Conservation (phyloP, 2,113 vertebrate species). For the Lipophrys pholis region DNA sequence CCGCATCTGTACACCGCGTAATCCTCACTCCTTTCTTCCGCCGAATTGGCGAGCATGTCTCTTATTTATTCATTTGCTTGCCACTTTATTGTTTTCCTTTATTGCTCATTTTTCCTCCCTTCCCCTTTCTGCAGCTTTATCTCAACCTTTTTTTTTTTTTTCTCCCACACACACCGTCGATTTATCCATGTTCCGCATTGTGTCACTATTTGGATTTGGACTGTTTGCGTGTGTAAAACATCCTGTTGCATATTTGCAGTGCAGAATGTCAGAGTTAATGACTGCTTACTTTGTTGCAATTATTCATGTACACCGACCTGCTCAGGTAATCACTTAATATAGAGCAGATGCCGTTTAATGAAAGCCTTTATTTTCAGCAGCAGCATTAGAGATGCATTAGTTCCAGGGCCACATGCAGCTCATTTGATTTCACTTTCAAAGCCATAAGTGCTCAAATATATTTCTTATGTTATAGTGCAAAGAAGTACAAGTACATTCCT, state of each 20-base stretch:
- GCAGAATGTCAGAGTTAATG: constrained; percentile 51
- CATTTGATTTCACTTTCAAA: no score
- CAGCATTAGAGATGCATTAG: no score
- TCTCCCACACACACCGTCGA: constrained; percentile 21
- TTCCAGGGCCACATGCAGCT: no score
- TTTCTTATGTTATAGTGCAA: no score
- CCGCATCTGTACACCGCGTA: constrained; percentile 64
- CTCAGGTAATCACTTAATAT: constrained; percentile 6
- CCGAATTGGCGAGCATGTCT: constrained; percentile 43
- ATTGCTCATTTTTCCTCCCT: background rate
- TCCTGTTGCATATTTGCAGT: constrained; percentile 36
- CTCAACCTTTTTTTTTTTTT: background rate
- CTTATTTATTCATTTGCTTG: constrained; percentile 67
- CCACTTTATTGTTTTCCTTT: constrained; percentile 26
- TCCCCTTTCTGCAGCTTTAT: constrained; percentile 27
- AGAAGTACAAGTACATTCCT: no score
- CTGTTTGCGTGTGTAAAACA: constrained; percentile 41
- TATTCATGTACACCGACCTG: constrained; percentile 27
- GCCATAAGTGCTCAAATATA: no score
- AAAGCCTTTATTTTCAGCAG: constrained; percentile 2
- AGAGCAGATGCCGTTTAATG: background rate
- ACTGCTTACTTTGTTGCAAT: constrained; percentile 54
- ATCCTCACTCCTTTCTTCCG: constrained; percentile 58
- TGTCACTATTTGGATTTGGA: constrained; percentile 42
- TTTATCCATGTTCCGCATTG: constrained; percentile 35